Percentiles rank a stretch among this genome's conserved stretches.
These are phyloP conservation scores for Priocnemis perturbator DNA, from an alignment of 2,888 invertebrate species.

Conservation along the genomic window DNA sequence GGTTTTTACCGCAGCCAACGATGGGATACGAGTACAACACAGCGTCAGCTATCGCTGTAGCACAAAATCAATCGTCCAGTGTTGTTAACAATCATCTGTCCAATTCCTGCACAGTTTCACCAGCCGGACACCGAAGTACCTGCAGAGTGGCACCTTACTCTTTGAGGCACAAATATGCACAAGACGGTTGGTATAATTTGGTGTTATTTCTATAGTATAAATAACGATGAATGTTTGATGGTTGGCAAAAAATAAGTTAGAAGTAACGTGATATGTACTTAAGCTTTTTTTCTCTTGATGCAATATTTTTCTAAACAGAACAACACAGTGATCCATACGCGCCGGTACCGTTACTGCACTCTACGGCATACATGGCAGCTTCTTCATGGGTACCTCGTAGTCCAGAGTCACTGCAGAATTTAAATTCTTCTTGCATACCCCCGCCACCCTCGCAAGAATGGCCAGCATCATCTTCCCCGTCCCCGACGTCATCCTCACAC, in stretches of 20 bases:
- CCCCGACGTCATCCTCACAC: constrained; percentile 67
- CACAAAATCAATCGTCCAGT: constrained; percentile 67
- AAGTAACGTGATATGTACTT: neutral
- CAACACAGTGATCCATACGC: constrained; percentile 70
- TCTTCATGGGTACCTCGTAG: constrained; percentile 71
- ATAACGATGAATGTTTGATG: too few relatives aligned
- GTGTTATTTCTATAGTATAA: too few relatives aligned
- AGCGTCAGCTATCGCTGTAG: constrained; percentile 62
- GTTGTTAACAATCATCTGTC: constrained; percentile 62
- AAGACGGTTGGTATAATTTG: constrained; percentile 63
- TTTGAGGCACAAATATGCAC: constrained; percentile 70
- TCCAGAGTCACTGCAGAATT: constrained; percentile 64
- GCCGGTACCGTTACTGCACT: constrained; percentile 70
- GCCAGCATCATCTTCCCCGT: constrained; percentile 70
- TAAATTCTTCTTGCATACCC: constrained; percentile 50
- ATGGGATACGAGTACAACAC: constrained; percentile 72
- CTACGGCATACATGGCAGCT: constrained; percentile 69
- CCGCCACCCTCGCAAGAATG: constrained; percentile 64
- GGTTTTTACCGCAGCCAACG: constrained; percentile 73
- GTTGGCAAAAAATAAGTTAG: neutral
- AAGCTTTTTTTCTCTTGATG: neutral
- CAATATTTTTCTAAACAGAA: constrained; percentile 29
- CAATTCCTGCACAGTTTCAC: constrained; percentile 65
- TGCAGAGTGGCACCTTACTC: constrained; percentile 71
- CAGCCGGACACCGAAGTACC: constrained; percentile 66